Base-by-base conservation (phyloP, 53 echinoderm and acorn worm species). In the Astropecten irregularis region DNA sequence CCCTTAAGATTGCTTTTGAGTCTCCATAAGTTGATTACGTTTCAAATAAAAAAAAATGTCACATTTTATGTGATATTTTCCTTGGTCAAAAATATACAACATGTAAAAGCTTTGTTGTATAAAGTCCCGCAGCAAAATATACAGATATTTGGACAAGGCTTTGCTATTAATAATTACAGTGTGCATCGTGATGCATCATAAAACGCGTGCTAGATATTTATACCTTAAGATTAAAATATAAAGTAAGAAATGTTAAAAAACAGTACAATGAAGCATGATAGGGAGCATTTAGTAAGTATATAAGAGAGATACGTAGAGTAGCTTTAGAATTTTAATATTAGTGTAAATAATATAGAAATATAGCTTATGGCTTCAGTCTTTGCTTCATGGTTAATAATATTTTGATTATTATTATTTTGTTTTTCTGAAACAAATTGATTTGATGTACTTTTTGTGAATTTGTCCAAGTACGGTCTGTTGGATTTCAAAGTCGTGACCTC, bases 221-320 rank as follows among this genome's bases (percentile, higher is more conserved):
- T 44, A 79, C 68, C n/a, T 68, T 42, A 42, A 68, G 68, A 68
- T 40, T 10, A 60, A 69, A 46, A 26, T 40, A 30, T 20, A 44
- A 44, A 62, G 10, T 44, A 30, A 30, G 35, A 79, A 76, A 61
- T 62, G 68, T 46, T 44, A 19, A 54, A 56, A 76, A 79, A 79
- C 79, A 79, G 79, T 79, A 79, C 79, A 42, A 40, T 33, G 28
- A 56, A 79, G 79, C 61, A 31, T 79, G 79, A 44, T 79, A 59
- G 23, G 33, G 31, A n/a, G 46, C 42, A 79, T 66, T 79, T 25
- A 56, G 46, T 47, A 61, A 61, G 60, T 34, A 51, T 5, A 27
- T 33, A 57, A 22, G 20, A 56, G 61, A 44, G 44, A 27, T 2
- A 40, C 10, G 22, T 18, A 77, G 40, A n/a, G 5, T 47, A 51